Conservation (phyloP, 2,797 vertebrate genomes). For the Crenuchus spilurus region DNA sequence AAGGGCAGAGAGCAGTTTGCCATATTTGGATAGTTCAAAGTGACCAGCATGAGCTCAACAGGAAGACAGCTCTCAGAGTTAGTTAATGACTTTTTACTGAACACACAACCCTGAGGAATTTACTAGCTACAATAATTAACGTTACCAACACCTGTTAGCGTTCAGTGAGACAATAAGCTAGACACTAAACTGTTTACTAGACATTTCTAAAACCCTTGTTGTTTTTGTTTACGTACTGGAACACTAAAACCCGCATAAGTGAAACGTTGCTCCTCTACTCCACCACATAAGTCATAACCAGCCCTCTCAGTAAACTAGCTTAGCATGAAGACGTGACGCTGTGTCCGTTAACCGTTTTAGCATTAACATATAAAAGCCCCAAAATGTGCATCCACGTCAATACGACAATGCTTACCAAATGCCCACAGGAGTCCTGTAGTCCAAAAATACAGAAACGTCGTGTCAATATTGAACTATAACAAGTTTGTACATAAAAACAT, state of each 20-base stretch:
- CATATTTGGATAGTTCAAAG: background rate
- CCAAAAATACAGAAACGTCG: background rate
- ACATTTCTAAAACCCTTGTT: too few species aligned
- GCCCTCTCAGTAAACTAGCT: too few species aligned
- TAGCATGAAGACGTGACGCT: too few species aligned
- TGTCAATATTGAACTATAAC: background rate
- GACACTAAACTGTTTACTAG: too few species aligned
- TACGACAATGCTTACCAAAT: slow-evolving; percentile 40
- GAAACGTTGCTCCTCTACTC: too few species aligned
- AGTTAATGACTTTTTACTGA: background rate
- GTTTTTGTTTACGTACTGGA: too few species aligned
- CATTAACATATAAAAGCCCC: too few species aligned
- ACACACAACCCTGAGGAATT: background rate
- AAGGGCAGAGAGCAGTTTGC: background rate
- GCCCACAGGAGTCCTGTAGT: background rate
- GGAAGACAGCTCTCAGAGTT: background rate
- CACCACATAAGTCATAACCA: too few species aligned
- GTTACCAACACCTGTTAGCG: too few species aligned
- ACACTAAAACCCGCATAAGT: too few species aligned
- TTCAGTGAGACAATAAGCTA: too few species aligned
- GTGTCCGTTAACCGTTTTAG: too few species aligned
- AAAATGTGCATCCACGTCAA: background rate
- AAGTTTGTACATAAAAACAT: slow-evolving; percentile 17
- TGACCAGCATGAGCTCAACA: background rate
- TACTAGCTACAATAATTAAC: background rate